phyloP scores from a whole-genome alignment of 2,888 invertebrate genomes.

The Drosophila paramelanica region DNA sequence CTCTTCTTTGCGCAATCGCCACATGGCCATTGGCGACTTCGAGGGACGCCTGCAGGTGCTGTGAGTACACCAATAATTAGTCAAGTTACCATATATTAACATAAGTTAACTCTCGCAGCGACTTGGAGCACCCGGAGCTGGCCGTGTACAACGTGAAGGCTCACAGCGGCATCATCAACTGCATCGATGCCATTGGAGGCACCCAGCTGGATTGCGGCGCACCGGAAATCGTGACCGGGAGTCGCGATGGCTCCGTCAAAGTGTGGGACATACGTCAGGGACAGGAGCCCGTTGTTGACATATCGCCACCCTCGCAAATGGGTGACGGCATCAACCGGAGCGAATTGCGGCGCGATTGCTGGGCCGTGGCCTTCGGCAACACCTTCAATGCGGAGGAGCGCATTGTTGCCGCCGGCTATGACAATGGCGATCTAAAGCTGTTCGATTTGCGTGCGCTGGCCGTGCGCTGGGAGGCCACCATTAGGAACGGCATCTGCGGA shows the following conservation, averaged over 20 bases:
- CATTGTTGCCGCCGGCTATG: conserved; percentile 95
- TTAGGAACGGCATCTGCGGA: conserved; percentile 95
- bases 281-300: conserved; percentile 94
- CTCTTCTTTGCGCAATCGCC: conserved; percentile 91
- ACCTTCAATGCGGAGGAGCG: conserved; percentile 94
- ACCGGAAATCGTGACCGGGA: conserved; percentile 97
- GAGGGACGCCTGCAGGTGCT: conserved; percentile 93
- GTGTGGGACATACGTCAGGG: conserved; percentile 98
- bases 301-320: conserved; percentile 84
- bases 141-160: conserved; percentile 92
- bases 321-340: conserved; percentile 87
- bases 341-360: conserved; percentile 90
- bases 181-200: conserved; percentile 96
- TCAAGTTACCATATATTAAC: background rate
- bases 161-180: conserved; percentile 94
- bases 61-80: conserved; percentile 85
- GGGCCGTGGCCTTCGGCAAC: conserved; percentile 97
- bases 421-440: conserved; percentile 97
- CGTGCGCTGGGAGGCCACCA: conserved; percentile 95
- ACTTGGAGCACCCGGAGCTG: conserved; percentile 90
- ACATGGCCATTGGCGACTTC: conserved; percentile 96
- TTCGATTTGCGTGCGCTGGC: conserved; percentile 94
- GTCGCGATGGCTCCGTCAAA: conserved; percentile 96
- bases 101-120: conserved; percentile 86
- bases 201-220: conserved; percentile 93